Base-by-base conservation (phyloP, 2,888 invertebrate species). In the Branchipolynoe longqiensis region DNA sequence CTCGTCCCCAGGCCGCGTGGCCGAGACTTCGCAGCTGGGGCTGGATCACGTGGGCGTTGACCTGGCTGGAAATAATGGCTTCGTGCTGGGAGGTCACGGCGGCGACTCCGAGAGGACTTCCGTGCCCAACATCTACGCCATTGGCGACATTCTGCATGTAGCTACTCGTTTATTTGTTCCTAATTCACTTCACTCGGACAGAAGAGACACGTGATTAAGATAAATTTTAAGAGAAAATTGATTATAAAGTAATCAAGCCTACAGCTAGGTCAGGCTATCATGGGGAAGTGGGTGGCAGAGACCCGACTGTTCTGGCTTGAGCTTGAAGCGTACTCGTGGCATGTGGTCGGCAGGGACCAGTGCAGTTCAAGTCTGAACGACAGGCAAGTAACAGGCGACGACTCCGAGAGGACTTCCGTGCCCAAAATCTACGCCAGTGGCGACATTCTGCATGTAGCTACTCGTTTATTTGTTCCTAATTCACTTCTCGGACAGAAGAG, bases 361-460 rank as follows among this genome's bases (percentile, higher is more conserved):
- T n/a, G n/a, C n/a, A n/a, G n/a, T n/a, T n/a, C n/a, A n/a, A n/a
- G n/a, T n/a, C n/a, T n/a, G n/a, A n/a, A n/a, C n/a, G n/a, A n/a
- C n/a, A n/a, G n/a, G n/a, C n/a, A n/a, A n/a, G n/a, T n/a, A n/a
- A n/a, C n/a, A n/a, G 87, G 82, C 12, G 87, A 86, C 2, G 94
- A 95, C 0, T 95, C 95, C 85, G 99, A 99, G 92, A 96, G 97
- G 92, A 97, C 98, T 1, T 97, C 97, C 94, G 95, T 97, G 84
- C 95, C 96, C 0, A 95, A 98, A 94, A 96, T 99, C 88, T 99
- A 95, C 94, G 99, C 99, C 25, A 97, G 99, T 89, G 99, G 99
- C 83, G 99, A 99, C 95, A 91, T 93, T 28, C 89, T 92, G 25
- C 54, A 87, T 89, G 90, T 89, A 2, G n/a, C n/a, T n/a, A n/a